Percentiles rank a stretch among this genome's conserved stretches.
Conservation (phyloP, 2,113 vertebrate species). For the Pachycephala philippinensis region DNA sequence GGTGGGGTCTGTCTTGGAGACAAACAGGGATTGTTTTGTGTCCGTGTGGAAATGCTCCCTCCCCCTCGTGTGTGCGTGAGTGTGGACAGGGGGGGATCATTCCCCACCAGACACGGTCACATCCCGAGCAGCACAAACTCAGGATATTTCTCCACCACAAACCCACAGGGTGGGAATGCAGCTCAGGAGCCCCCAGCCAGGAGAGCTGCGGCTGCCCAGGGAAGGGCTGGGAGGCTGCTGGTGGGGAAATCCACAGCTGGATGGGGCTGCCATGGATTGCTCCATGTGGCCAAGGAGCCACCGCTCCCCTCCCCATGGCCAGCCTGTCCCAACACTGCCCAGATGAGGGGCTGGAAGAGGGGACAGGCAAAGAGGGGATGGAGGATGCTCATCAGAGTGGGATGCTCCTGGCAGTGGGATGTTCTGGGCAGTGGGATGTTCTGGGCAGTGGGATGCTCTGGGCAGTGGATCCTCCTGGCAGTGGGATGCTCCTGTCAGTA, state of each 20-base stretch:
- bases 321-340: neutral
- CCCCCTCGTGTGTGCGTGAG: neutral
- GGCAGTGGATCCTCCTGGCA: neutral
- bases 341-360: neutral
- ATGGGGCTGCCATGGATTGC: neutral
- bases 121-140: neutral
- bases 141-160: neutral
- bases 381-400: rapidly evolving
- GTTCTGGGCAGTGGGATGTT: neutral
- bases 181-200: neutral
- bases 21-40: conserved; percentile 50
- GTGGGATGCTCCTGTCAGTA: neutral
- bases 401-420: neutral
- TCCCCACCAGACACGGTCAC: neutral
- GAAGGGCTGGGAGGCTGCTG: neutral
- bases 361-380: neutral
- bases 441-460: neutral
- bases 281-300: rapidly evolving
- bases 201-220: neutral
- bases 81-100: neutral
- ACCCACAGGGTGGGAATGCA: neutral
- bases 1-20: conserved; percentile 64
- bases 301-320: rapidly evolving
- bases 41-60: neutral
- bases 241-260: neutral